These are phyloP conservation scores for Terrapene triunguis DNA, from an alignment of 2,113 vertebrate genomes.

Conservation along the genomic window DNA sequence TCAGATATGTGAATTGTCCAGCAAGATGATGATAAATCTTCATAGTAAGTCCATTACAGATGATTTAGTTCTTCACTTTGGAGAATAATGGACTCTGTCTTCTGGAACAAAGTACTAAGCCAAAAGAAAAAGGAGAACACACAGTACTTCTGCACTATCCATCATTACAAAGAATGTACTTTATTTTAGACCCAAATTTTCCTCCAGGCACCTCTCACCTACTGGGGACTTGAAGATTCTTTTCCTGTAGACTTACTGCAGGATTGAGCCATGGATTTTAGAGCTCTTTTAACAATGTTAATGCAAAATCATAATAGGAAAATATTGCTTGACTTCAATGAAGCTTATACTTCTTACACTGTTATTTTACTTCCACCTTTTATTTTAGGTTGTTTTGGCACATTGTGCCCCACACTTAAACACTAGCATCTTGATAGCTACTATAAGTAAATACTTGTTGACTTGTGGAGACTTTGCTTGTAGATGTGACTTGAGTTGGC, in stretches of 20 bases:
- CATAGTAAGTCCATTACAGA: background rate
- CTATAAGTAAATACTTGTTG: background rate
- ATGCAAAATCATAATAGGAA: background rate
- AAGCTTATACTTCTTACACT: background rate
- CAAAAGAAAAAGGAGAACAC: background rate
- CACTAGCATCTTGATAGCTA: background rate
- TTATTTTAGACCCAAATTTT: background rate
- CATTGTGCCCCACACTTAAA: background rate
- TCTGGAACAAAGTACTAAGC: background rate
- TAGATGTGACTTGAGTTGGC: background rate
- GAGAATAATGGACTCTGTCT: background rate
- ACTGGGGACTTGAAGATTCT: background rate
- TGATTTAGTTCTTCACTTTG: background rate
- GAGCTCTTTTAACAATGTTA: background rate
- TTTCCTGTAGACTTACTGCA: background rate
- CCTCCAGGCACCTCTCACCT: background rate
- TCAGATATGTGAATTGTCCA: background rate
- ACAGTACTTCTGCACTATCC: background rate
- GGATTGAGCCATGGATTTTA: background rate
- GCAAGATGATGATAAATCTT: constrained; percentile 11
- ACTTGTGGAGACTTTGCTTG: background rate
- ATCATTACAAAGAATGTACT: background rate
- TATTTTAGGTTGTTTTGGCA: background rate
- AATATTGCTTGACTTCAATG: background rate
- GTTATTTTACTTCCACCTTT: background rate